Evolutionary conservation across 2,113 vertebrate species (phyloP).

Genomic region (Tympanuchus pallidicinctus): DNA sequence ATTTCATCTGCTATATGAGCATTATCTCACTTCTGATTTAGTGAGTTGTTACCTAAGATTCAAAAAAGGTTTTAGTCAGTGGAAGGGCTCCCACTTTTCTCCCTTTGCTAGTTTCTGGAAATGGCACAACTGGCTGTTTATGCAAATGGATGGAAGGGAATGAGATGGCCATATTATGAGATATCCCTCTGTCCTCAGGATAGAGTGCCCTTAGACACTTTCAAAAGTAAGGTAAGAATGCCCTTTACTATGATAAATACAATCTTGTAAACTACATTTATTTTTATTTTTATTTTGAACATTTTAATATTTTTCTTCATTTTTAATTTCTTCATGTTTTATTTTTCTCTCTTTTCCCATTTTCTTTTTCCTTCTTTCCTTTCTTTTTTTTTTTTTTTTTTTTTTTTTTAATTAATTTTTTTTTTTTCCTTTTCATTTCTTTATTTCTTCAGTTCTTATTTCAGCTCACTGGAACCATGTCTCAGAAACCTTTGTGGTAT

Average conservation of each 20-base stretch:
- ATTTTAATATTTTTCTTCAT: no score
- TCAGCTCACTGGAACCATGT: not conserved
- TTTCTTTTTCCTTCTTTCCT: no score
- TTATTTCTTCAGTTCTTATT: not conserved
- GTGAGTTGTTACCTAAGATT: not conserved
- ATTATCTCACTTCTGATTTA: not conserved
- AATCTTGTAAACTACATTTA: conserved; percentile 21
- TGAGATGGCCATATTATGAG: not conserved
- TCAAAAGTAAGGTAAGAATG: not conserved
- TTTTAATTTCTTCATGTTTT: no score
- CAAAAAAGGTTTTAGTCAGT: not conserved
- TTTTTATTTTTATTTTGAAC: not conserved
- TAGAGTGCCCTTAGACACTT: not conserved
- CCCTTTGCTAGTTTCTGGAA: not conserved
- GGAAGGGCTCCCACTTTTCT: not conserved
- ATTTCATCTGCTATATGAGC: not conserved
- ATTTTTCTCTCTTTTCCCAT: no score
- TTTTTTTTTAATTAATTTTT: no score
- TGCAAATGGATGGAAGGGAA: not conserved
- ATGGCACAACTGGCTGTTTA: not conserved
- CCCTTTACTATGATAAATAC: conserved; percentile 57
- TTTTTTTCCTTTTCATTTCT: not conserved
- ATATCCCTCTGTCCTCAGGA: not conserved
- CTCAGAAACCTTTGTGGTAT: not conserved
- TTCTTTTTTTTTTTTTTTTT: no score